Base-by-base conservation (phyloP, 2,888 invertebrate species). In the Eupeodes latifasciatus region DNA sequence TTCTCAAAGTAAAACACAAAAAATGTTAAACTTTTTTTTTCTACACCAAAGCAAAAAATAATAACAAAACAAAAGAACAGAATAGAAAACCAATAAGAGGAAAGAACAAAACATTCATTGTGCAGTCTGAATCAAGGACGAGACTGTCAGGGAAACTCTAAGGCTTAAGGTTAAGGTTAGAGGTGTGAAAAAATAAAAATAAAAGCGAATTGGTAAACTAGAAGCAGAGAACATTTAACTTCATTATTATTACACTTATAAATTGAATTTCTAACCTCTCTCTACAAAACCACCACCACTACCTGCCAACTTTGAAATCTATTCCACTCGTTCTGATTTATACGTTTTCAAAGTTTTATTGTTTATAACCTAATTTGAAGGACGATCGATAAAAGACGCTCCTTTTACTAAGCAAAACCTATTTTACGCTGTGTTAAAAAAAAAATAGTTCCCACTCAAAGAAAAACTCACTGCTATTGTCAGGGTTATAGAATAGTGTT, bases 401-500 rank as follows among this genome's bases (percentile, higher is more conserved):
- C 67, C 77, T 59, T 72, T 72, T 53, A 64, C n/a, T 72, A 57
- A 57, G 64, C 49, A 36, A 57, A 71, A 71, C 49, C 47, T 69
- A 85, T 72, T 85, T 85, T 77, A 16, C 36, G 72, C 55, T 57
- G 40, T 49, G 61, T 81, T 53, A 40, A 77, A 85, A 81, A 53
- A 27, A 27, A 27, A 27, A 27, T 27, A 27, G 71, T 77, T 40
- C 47, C 64, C 67, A 40, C 19, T 59, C 66, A 81, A 72, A 77
- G 77, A 67, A 53, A 81, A 77, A 77, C 47, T 59, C 72, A 55
- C 64, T 59, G 34, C 49, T 34, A 12, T 12, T 77, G 57, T 57
- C 71, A 85, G 81, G 85, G 77, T 85, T 72, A 77, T 81, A 81
- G 77, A 61, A 77, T 81, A 81, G 77, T 72, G 64, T 85, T 81